phyloP scores from a whole-genome alignment of 2,113 vertebrate species.

The Panurus biarmicus region DNA sequence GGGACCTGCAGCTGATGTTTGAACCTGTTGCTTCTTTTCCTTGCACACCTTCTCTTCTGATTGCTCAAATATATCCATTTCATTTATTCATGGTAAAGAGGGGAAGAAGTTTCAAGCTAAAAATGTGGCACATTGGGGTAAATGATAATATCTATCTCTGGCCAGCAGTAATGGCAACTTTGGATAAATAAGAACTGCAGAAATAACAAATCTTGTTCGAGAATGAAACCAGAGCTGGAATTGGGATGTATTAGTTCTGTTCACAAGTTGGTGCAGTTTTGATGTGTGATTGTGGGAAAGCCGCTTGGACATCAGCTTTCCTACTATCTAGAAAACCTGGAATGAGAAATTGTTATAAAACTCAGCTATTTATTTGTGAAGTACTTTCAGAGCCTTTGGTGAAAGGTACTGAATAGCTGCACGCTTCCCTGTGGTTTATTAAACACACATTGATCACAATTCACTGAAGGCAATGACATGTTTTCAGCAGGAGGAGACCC shows the following conservation, averaged over 20 bases:
- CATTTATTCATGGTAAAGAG: background rate
- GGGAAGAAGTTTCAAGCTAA: background rate
- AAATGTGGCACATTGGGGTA: background rate
- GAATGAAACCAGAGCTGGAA: background rate
- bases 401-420: background rate
- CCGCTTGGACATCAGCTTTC: background rate
- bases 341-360: background rate
- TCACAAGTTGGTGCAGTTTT: background rate
- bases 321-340: background rate
- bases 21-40: background rate
- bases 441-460: background rate
- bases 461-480: background rate
- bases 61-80: background rate
- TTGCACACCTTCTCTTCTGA: background rate
- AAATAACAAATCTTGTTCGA: background rate
- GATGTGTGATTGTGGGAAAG: background rate
- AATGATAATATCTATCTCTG: background rate
- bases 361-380: background rate
- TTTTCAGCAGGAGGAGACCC: background rate
- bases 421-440: background rate
- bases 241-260: background rate
- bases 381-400: background rate
- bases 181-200: background rate
- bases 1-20: background rate
- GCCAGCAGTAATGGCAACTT: background rate